Evolutionary conservation across 2,113 vertebrate genomes (phyloP).

Genomic region (Burhinus oedicnemus): DNA sequence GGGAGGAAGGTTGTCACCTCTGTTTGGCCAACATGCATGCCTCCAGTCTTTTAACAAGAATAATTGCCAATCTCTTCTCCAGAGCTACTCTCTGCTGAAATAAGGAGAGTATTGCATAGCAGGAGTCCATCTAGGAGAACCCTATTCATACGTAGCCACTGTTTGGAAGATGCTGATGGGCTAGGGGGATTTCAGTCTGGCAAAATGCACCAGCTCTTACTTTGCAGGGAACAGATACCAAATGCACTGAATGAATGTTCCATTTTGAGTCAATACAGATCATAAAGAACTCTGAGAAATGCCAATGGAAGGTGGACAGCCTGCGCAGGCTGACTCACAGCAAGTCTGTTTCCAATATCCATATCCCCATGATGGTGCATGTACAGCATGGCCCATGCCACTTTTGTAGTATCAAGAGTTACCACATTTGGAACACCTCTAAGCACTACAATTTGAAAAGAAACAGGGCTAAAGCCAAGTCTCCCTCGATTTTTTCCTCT

Average conservation of each 20-base stretch:
- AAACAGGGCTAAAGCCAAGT: neutral
- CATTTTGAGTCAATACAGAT: neutral
- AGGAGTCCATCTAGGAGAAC: neutral
- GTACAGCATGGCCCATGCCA: fast-evolving
- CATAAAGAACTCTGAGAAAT: neutral
- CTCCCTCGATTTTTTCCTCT: neutral
- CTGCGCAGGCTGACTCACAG: neutral
- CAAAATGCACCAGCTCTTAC: neutral
- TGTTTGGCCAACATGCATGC: no score
- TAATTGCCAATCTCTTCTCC: neutral
- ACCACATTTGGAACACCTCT: neutral
- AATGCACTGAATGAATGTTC: neutral
- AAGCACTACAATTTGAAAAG: neutral
- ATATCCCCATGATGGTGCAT: fast-evolving
- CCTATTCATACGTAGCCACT: neutral
- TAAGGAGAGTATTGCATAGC: neutral
- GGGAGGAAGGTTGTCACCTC: neutral
- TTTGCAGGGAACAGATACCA: neutral
- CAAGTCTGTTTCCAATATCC: neutral
- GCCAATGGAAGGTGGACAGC: neutral
- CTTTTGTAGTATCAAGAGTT: fast-evolving
- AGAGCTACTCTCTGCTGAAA: neutral
- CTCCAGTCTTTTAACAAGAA: neutral
- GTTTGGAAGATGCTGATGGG: neutral
- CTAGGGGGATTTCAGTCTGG: neutral